Evolutionary conservation across 1,140 invertebrate species (phyloP).

Genomic region (Diuraphis noxia): DNA sequence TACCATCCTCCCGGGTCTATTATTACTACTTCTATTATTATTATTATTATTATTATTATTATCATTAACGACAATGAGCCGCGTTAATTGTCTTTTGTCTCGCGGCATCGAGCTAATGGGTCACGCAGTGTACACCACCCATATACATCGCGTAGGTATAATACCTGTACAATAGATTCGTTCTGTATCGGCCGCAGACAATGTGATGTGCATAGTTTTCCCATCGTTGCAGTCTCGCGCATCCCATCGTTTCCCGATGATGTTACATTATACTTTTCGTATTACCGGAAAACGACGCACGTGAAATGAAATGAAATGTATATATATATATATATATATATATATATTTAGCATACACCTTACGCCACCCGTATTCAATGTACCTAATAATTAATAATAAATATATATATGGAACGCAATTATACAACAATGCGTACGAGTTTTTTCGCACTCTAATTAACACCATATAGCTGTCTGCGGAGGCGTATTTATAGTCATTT

Average conservation of each 20-base stretch:
- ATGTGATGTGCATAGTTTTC: constrained; percentile 8
- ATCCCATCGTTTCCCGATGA: background rate
- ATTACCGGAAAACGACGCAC: background rate
- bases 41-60: background rate
- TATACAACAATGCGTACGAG: background rate
- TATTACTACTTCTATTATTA: background rate
- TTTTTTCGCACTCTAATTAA: constrained; percentile 32
- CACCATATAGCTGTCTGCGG: background rate
- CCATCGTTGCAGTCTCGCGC: background rate
- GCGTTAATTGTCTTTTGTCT: constrained; percentile 47
- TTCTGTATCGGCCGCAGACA: constrained; percentile 22
- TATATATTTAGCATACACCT: background rate
- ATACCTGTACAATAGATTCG: constrained; percentile 24
- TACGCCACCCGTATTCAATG: background rate
- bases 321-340: too few relatives aligned
- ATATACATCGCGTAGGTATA: background rate
- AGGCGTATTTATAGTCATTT: background rate
- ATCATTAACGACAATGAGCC: constrained; percentile 16
- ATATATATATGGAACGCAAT: background rate
- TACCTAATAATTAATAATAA: too few relatives aligned
- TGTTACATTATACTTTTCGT: background rate
- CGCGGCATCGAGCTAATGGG: background rate
- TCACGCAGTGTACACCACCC: background rate
- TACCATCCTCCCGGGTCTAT: background rate
- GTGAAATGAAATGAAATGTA: too few relatives aligned